These are phyloP conservation scores for Hypsopygia costalis DNA, from an alignment of 2,888 invertebrate genomes.

Conservation along the genomic window DNA sequence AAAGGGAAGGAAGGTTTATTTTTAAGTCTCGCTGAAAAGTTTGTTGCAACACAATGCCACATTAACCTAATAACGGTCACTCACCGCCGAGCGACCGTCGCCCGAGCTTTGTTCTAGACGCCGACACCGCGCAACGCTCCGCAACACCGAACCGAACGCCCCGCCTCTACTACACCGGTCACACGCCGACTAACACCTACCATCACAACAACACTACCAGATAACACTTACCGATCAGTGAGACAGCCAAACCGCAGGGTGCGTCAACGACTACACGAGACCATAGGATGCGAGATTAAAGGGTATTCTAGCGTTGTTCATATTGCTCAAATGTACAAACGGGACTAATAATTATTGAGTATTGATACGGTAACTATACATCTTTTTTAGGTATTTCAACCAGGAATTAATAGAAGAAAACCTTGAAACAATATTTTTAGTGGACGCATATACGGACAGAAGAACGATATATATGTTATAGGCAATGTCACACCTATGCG, in stretches of 20 bases:
- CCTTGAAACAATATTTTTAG: no score
- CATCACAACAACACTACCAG: background rate
- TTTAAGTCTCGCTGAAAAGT: conserved; percentile 66
- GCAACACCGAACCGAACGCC: background rate
- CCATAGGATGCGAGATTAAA: no score
- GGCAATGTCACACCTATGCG: no score
- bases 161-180: conserved; percentile 8
- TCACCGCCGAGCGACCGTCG: conserved; percentile 30
- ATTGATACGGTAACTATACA: no score
- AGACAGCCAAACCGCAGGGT: conserved; percentile 28
- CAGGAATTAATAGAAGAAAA: no score
- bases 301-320: no score
- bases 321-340: no score
- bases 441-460: no score
- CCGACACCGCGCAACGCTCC: conserved; percentile 21
- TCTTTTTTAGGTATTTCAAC: no score
- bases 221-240: conserved; percentile 42
- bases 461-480: no score
- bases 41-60: conserved; percentile 67
- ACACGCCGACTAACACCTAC: conserved; percentile 37
- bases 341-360: no score
- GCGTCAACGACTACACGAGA: background rate
- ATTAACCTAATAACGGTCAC: conserved; percentile 58
- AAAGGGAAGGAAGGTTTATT: conserved; percentile 22
- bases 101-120: conserved; percentile 50